Evolutionary conservation across 2,888 invertebrate species (phyloP).

Genomic region (Ophion ellenae): DNA sequence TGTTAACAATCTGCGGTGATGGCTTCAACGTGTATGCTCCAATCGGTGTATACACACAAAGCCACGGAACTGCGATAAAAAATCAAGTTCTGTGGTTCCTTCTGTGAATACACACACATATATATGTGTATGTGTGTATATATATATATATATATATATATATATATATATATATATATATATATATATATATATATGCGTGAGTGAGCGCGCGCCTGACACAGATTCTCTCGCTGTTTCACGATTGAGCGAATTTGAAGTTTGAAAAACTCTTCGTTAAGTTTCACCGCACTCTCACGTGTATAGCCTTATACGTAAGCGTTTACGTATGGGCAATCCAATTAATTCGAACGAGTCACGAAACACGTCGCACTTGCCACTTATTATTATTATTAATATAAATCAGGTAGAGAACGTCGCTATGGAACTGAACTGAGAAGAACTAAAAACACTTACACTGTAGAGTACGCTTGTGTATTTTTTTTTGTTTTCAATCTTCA

Average conservation of each 20-base stretch:
- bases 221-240: too few species aligned
- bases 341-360: constrained; percentile 48
- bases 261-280: too few species aligned
- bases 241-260: too few species aligned
- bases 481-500: constrained; percentile 16
- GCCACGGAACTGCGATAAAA: constrained; percentile 19
- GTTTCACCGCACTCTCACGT: too few species aligned
- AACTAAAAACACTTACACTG: constrained; percentile 18
- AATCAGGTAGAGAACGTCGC: constrained; percentile 18
- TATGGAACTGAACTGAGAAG: background rate
- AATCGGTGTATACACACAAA: constrained; percentile 7
- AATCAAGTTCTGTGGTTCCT: constrained; percentile 8
- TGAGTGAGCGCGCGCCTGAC: too few species aligned
- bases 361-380: constrained; percentile 44
- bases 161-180: background rate
- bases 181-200: constrained; percentile 1
- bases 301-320: too few species aligned
- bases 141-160: constrained; percentile 7
- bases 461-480: constrained; percentile 4
- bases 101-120: background rate
- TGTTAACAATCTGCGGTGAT: constrained; percentile 69
- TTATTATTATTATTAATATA: background rate
- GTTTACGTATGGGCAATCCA: constrained; percentile 1
- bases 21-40: constrained; percentile 46
- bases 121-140: background rate